Base-by-base conservation (phyloP, 2,797 vertebrate species). In the Gadopsis bispinosus region DNA sequence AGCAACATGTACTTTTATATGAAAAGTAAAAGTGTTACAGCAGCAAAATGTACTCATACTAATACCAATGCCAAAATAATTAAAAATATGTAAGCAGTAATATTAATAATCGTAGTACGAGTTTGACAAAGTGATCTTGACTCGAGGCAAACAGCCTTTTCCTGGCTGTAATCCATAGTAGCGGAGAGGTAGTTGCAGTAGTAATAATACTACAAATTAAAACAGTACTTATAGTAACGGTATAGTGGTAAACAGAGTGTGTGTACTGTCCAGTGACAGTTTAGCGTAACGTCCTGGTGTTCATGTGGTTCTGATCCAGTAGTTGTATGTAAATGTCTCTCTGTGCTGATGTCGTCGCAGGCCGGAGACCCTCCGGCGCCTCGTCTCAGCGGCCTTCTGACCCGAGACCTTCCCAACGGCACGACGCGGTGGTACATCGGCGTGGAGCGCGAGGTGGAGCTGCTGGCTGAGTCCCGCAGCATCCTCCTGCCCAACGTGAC, bases 401-500 rank as follows among this genome's bases (percentile, higher is more conserved):
- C 55, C 51, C 69, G 6, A n/a, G 37, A 79, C 4, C 88, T 91
- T 10, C 77, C 55, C 0, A 11, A 83, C 2, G 87, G 86, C 3
- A 7, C 6, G 0, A 73, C 56, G 0, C 69, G 0, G 0, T 43
- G 13, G 55, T 87, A 92, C 69, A 0, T 0, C 2, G 78, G 68
- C 5, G 7, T 84, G 13, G 26, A 72, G 10, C 82, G 73, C 5
- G 6, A 84, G 6, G 60, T 91, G 69, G 9, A 50, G 12, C 71
- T 94, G 13, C 35, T 73, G 7, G 65, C 0, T 0, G 75, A 84
- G 8, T 87, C 90, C 1, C 19, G 0, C 0, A 19, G 59, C 69
- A 73, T 96, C 61, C 0, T 87, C 64, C 77, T 96, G 67, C 55
- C 81, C 59, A 93, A 93, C 54, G 72, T 92, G 39, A 92, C 88